These are phyloP conservation scores for Tiliacea citrago DNA, from an alignment of 2,888 invertebrate genomes.

Conservation along the genomic window DNA sequence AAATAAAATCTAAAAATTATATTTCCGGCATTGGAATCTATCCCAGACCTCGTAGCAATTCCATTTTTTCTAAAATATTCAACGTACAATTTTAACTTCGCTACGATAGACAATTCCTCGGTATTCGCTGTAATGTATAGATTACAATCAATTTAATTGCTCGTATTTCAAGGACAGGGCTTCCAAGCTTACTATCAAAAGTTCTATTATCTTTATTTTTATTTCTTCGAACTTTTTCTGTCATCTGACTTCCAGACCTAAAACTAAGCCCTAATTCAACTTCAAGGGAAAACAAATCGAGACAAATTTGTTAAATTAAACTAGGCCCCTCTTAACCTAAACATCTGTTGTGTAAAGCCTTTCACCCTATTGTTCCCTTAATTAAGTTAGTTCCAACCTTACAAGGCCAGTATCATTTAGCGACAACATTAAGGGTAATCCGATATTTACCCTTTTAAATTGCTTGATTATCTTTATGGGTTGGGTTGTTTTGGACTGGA, in stretches of 20 bases:
- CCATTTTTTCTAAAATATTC: too few relatives aligned
- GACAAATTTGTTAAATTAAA: constrained; percentile 23
- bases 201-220: not conserved
- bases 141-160: too few relatives aligned
- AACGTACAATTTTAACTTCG: too few relatives aligned
- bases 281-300: constrained; percentile 15
- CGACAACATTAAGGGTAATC: constrained; percentile 23
- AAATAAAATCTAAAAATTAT: too few relatives aligned
- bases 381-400: constrained; percentile 36
- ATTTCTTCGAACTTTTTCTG: not conserved
- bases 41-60: too few relatives aligned
- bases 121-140: too few relatives aligned
- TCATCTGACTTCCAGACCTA: not conserved
- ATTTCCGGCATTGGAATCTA: too few relatives aligned
- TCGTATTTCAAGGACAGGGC: not conserved
- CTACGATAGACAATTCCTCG: too few relatives aligned
- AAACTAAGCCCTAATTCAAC: constrained; percentile 18
- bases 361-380: constrained; percentile 32
- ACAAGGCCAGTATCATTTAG: constrained; percentile 15
- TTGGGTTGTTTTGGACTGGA: constrained; percentile 3
- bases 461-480: constrained; percentile 22
- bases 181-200: not conserved
- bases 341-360: constrained; percentile 30
- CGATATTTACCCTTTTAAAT: constrained; percentile 36
- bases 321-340: constrained; percentile 4